Evolutionary conservation across 64 coral and sea anemone genomes (phyloP).

Genomic region (Pachyseris speciosa): DNA sequence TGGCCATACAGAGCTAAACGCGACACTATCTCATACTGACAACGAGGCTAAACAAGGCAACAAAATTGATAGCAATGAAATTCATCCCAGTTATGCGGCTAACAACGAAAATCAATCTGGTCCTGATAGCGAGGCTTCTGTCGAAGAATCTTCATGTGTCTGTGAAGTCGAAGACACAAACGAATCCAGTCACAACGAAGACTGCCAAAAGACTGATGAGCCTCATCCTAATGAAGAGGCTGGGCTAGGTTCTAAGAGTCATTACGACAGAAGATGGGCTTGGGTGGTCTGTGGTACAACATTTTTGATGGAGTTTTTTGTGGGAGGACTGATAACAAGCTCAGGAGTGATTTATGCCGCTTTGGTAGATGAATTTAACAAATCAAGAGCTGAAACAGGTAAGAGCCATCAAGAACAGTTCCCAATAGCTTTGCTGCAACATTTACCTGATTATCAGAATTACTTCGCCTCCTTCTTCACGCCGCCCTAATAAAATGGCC

Average conservation of each 20-base stretch:
- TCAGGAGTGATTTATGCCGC: conserved; percentile 59
- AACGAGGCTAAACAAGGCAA: background rate
- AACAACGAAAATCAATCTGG: background rate
- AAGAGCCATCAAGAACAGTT: background rate
- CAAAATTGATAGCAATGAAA: background rate
- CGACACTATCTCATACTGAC: background rate
- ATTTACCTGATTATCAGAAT: no score
- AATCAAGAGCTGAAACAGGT: conserved; percentile 63
- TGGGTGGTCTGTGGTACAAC: conserved; percentile 31
- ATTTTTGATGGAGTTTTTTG: conserved; percentile 45
- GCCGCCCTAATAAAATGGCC: no score
- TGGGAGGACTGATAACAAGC: conserved; percentile 36
- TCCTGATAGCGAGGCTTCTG: background rate
- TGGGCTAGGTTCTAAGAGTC: background rate
- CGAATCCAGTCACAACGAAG: background rate
- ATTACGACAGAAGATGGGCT: conserved; percentile 42
- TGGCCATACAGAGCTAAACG: background rate
- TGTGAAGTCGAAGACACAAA: background rate
- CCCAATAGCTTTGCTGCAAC: no score
- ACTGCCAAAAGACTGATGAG: background rate
- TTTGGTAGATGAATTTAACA: conserved; percentile 46
- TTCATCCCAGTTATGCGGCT: background rate
- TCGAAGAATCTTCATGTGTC: background rate
- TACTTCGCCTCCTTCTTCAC: no score
- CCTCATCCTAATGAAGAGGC: background rate